A percentile compares a stretch with the other conserved stretches of the same genome.
phyloP scores from a whole-genome alignment of 2,113 vertebrate species.

The Grammomys dolichurus region DNA sequence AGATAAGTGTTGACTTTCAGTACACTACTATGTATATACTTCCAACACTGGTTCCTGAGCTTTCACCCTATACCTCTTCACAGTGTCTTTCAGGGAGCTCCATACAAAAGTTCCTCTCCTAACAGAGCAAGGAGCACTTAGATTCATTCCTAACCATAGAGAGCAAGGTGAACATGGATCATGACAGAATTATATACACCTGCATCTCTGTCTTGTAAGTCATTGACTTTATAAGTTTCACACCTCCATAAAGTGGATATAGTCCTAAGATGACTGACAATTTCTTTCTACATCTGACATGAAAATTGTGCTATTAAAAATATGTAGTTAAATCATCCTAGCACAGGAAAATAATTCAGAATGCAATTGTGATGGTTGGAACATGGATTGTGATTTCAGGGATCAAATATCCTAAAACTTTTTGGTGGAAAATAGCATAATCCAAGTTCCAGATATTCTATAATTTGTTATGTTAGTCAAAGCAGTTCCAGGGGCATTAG shows the following conservation, averaged over 20 bases:
- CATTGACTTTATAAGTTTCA: neutral
- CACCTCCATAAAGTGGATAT: rapidly evolving
- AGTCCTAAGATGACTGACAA: neutral
- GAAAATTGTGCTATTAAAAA: neutral
- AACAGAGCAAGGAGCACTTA: neutral
- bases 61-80: neutral
- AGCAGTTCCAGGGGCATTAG: neutral
- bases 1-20: neutral
- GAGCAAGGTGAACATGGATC: neutral
- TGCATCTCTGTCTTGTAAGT: neutral
- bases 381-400: neutral
- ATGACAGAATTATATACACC: neutral
- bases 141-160: too few species aligned
- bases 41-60: neutral
- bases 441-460: neutral
- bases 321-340: neutral
- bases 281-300: neutral
- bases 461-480: neutral
- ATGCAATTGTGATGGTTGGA: too few species aligned
- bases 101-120: neutral
- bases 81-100: neutral
- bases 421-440: neutral
- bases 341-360: neutral
- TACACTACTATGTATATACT: neutral
- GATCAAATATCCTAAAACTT: neutral